A percentile compares a stretch with the other conserved stretches of the same genome.
These are phyloP conservation scores for Dendrocincla tyrannina DNA, from an alignment of 2,797 vertebrate species.

Conservation along the genomic window DNA sequence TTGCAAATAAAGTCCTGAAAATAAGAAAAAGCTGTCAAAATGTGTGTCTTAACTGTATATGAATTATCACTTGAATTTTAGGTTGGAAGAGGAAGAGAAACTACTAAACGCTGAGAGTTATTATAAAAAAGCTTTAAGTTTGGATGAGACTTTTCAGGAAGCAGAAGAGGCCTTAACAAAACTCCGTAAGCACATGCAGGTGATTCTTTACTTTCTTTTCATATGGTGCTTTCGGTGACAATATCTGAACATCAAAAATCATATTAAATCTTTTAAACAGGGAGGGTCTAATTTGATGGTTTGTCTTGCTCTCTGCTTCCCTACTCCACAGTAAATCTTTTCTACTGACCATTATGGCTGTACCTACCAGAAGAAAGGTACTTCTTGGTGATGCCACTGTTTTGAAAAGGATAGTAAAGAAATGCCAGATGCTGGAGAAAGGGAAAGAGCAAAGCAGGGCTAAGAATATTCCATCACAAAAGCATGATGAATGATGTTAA, in stretches of 20 bases:
- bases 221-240: neutral
- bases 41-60: neutral
- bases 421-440: neutral
- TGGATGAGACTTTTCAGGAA: slow-evolving; percentile 89
- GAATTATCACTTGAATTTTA: slow-evolving; percentile 62
- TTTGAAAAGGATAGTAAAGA: neutral
- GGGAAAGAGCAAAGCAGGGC: neutral
- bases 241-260: neutral
- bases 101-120: slow-evolving; percentile 92
- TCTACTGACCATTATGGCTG: slow-evolving; percentile 52
- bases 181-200: slow-evolving; percentile 92
- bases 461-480: neutral
- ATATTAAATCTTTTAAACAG: neutral
- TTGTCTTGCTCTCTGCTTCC: slow-evolving; percentile 34
- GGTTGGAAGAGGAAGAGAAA: slow-evolving; percentile 94
- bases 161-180: slow-evolving; percentile 90
- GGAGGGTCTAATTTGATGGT: neutral
- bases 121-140: slow-evolving; percentile 89
- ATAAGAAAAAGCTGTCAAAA: neutral
- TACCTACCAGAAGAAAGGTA: slow-evolving; percentile 33
- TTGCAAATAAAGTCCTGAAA: neutral
- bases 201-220: slow-evolving; percentile 87
- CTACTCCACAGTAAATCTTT: neutral
- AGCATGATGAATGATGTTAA: fast-evolving
- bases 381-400: neutral